These are phyloP conservation scores for Parnassius glacialis DNA, from an alignment of 2,888 invertebrate species.

Conservation along the genomic window DNA sequence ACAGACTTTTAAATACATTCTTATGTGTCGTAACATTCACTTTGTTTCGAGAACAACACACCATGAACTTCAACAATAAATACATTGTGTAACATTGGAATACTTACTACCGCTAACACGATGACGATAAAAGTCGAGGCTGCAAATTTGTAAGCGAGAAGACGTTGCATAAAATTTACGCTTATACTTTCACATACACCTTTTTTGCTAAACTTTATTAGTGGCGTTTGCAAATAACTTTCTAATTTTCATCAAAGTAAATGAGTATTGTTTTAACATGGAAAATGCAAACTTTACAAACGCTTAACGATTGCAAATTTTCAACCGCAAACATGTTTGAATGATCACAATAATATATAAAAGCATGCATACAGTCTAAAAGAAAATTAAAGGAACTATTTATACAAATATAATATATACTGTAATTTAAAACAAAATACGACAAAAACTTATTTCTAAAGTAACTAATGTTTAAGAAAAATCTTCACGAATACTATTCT, in stretches of 20 bases:
- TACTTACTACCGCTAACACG: constrained; percentile 48
- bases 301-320: neutral
- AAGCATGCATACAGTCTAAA: constrained; percentile 13
- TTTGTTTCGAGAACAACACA: constrained; percentile 61
- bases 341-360: constrained; percentile 6
- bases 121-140: constrained; percentile 28
- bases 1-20: constrained; percentile 78
- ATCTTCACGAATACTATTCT: constrained; percentile 9
- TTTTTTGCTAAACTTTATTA: too few relatives aligned
- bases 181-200: neutral
- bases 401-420: constrained; percentile 8
- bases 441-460: constrained; percentile 15
- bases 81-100: constrained; percentile 68
- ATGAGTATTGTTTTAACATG: neutral
- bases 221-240: too few relatives aligned
- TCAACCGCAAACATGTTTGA: constrained; percentile 10
- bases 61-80: constrained; percentile 67
- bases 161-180: neutral
- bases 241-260: neutral
- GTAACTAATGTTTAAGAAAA: constrained; percentile 8
- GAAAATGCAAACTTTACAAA: neutral
- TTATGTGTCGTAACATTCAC: constrained; percentile 65
- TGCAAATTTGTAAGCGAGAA: constrained; percentile 13
- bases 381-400: constrained; percentile 19
- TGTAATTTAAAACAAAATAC: constrained; percentile 3